Conservation (phyloP, 2,113 vertebrate genomes). For the Corythornis vintsioides region DNA sequence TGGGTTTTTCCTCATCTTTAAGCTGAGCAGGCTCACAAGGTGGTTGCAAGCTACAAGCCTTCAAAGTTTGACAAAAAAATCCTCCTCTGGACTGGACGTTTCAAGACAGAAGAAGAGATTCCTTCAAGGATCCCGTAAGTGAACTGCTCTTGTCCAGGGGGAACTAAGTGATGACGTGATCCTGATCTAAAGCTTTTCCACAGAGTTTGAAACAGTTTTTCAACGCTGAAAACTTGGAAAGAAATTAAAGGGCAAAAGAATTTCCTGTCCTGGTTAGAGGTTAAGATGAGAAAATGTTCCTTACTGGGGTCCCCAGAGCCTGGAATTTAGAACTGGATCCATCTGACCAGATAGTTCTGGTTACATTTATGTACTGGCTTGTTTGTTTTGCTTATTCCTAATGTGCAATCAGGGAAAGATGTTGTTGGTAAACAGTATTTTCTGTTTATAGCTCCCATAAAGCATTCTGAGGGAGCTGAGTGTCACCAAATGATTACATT, state of each 20-base stretch:
- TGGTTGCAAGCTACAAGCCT: constrained; percentile 71
- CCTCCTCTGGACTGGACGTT: constrained; percentile 79
- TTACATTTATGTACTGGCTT: background rate
- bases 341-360: background rate
- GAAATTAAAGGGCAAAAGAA: constrained; percentile 4
- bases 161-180: background rate
- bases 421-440: background rate
- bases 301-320: constrained; percentile 15
- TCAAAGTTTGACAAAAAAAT: constrained; percentile 78
- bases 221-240: constrained; percentile 1
- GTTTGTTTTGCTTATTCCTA: constrained; percentile 48
- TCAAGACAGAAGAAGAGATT: constrained; percentile 78
- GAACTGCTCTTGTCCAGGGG: fast-evolving
- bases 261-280: constrained; percentile 52
- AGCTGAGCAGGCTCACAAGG: constrained; percentile 62
- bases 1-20: background rate
- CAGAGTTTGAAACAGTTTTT: background rate
- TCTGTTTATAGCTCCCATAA: background rate
- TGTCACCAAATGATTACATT: background rate
- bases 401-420: background rate
- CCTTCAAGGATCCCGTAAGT: constrained; percentile 77
- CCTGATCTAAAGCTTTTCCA: background rate
- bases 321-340: background rate
- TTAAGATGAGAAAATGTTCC: constrained; percentile 55
- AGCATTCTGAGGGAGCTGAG: background rate